phyloP scores from a whole-genome alignment of 2,888 invertebrate species.

The Sthenelais limicola region DNA sequence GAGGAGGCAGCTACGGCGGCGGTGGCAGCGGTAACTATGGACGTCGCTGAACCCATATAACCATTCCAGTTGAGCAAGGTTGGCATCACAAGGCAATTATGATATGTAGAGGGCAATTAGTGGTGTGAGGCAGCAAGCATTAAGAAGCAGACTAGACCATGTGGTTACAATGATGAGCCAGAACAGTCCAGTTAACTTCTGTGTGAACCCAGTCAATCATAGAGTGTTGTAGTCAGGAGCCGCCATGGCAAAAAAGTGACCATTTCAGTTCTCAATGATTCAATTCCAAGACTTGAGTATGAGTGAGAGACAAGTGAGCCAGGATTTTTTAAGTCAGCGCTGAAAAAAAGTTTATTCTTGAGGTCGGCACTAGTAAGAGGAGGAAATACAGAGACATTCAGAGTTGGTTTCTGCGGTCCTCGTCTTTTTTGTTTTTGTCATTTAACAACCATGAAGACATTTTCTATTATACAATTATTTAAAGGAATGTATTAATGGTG shows the following conservation, averaged over 20 bases:
- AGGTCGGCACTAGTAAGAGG: too few relatives aligned
- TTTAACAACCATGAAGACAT: too few relatives aligned
- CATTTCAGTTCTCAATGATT: constrained; percentile 39
- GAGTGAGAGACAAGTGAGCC: constrained; percentile 24
- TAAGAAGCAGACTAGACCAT: constrained; percentile 33
- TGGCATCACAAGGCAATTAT: constrained; percentile 39
- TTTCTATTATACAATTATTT: too few relatives aligned
- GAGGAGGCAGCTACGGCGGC: neutral
- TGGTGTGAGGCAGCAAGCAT: constrained; percentile 37
- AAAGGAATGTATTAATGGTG: too few relatives aligned
- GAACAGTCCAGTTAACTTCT: constrained; percentile 35
- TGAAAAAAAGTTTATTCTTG: too few relatives aligned
- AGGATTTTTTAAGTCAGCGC: constrained; percentile 34
- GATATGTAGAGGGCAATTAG: constrained; percentile 40
- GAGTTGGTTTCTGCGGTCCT: too few relatives aligned
- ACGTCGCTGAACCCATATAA: neutral
- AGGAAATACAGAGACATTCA: too few relatives aligned
- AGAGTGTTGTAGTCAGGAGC: too few relatives aligned
- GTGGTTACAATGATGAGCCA: constrained; percentile 35
- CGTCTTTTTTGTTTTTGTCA: too few relatives aligned
- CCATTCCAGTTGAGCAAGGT: constrained; percentile 23
- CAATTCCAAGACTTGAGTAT: constrained; percentile 22
- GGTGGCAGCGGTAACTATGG: constrained; percentile 31
- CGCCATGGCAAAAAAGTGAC: constrained; percentile 29
- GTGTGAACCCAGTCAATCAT: constrained; percentile 11